phyloP scores from a whole-genome alignment of 2,888 invertebrate genomes.

The Ophonus ardosiacus region DNA sequence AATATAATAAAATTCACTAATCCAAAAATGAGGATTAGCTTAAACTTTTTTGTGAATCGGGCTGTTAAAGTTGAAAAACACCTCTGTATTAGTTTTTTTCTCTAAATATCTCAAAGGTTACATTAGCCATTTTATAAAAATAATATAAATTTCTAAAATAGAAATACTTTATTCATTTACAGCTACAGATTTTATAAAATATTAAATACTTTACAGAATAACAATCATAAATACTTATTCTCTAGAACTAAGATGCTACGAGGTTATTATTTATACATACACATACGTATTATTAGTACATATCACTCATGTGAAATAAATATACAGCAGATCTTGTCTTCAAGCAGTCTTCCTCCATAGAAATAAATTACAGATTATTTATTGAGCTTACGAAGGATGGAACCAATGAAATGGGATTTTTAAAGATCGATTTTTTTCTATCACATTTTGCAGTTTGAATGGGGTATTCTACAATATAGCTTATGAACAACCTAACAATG shows the following conservation, averaged over 20 bases:
- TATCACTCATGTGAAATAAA: neutral
- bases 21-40: no score
- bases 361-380: neutral
- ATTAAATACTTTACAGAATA: conserved; percentile 23
- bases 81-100: no score
- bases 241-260: neutral
- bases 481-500: no score
- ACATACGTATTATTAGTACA: neutral
- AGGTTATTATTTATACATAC: neutral
- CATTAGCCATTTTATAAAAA: neutral
- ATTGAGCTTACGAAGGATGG: neutral
- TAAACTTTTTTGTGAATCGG: no score
- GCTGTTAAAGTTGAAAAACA: no score
- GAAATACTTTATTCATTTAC: neutral
- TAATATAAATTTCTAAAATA: neutral
- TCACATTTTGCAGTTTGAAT: no score
- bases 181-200: conserved; percentile 1
- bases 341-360: neutral
- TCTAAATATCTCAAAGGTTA: no score
- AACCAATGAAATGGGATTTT: no score
- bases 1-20: no score
- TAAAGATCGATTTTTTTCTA: no score
- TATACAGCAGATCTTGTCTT: neutral
- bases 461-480: no score
- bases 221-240: conserved; percentile 2